Evolutionary conservation across 2,797 vertebrate genomes (phyloP), one percentile per base, ranked within the genome.

Genomic region (Gymnoscopelus microlampas): DNA sequence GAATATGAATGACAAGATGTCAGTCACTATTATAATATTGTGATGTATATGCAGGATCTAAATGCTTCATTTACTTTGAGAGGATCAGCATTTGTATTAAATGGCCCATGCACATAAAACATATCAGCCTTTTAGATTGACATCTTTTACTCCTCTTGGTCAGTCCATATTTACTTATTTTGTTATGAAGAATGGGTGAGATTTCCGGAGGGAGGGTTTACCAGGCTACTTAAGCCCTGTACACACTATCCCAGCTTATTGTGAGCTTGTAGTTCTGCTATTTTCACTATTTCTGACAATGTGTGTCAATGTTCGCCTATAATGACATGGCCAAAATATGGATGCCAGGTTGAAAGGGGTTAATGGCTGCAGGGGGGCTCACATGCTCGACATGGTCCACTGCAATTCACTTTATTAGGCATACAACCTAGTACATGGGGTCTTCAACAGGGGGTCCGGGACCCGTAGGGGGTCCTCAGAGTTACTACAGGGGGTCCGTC

Each of bases 21-120:
- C 79, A 68, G 73, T 85, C 77, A 74, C 71, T 68, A 81, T 72
- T 70, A 56, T 51, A 77, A 77, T 61, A 76, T 84, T 74, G 60
- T 62, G 53, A 57, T 47, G 26, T 55, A 19, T 19, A 24, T 53
- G 56, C 53, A 51, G 3, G 10, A 15, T 59, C 32, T 64, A 65
- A 60, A 73, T 75, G 56, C 66, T 58, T 80, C 59, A 68, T 71
- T 80, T 70, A 65, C 66, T 71, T 69, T 61, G 60, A 72, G 63
- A 63, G 39, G 67, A 39, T 5, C 54, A 39, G 57, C 53, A 14
- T 71, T 58, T 65, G 32, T 71, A 68, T 71, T 64, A 78, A 77
- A 80, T 49, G 60, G 54, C 29, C 51, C 47, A 9, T 71, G 71
- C 13, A 61, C 24, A 13, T 13, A 13, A 29, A 58, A 50, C 9